A percentile compares a stretch with the other conserved stretches of the same genome.
Evolutionary conservation across 2,113 vertebrate genomes (phyloP).

Genomic region (Scolopax mira): DNA sequence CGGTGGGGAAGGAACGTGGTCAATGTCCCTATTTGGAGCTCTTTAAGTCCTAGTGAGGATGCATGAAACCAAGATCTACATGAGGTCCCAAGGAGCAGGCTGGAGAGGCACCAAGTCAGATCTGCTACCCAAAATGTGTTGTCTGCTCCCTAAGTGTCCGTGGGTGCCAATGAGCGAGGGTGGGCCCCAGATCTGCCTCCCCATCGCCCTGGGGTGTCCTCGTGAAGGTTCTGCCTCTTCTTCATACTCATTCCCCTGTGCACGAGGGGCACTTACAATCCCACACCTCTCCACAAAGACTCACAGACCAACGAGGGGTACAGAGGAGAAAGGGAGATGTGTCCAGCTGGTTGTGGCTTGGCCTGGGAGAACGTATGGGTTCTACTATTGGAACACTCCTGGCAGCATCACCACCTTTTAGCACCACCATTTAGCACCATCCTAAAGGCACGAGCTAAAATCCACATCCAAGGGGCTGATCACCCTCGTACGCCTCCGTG

Average conservation of each 20-base stretch:
- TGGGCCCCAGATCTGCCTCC: not conserved
- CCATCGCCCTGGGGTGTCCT: not conserved
- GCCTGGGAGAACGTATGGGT: not conserved
- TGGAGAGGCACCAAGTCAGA: not conserved
- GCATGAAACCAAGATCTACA: not conserved
- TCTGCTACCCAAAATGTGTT: fast-evolving
- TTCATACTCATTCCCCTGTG: not conserved
- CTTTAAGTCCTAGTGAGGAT: not conserved
- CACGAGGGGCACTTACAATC: fast-evolving
- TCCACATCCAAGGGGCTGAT: fast-evolving
- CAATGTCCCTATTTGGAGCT: not conserved
- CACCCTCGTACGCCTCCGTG: fast-evolving
- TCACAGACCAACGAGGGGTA: fast-evolving
- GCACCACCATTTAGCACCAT: no score
- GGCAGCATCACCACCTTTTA: fast-evolving
- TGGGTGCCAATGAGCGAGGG: fast-evolving
- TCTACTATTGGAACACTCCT: fast-evolving
- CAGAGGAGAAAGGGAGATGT: not conserved
- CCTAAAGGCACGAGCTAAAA: not conserved
- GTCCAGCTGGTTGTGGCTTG: not conserved
- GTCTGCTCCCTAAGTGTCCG: not conserved
- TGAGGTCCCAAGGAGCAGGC: not conserved
- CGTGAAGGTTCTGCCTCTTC: not conserved
- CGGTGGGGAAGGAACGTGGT: not conserved
- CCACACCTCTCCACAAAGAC: not conserved